Conservation (phyloP, 1,140 invertebrate genomes). For the Psilanteris sp. region DNA sequence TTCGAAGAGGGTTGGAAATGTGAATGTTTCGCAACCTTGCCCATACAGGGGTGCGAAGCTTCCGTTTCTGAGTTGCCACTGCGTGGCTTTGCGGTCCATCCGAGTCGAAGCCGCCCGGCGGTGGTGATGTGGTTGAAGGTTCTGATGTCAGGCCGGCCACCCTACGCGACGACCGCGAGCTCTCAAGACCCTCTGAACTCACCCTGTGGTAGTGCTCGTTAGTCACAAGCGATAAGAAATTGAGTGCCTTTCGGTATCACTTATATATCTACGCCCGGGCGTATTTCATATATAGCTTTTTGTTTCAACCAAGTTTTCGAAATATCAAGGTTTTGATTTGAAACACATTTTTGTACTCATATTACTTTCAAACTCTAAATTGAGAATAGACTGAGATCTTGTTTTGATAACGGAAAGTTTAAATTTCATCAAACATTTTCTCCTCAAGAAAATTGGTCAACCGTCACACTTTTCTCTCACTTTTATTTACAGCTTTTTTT, state of each 20-base stretch:
- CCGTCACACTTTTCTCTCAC: too few relatives aligned
- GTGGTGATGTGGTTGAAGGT: slow-evolving; percentile 68
- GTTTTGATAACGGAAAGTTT: too few relatives aligned
- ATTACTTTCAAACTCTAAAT: too few relatives aligned
- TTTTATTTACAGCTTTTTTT: too few relatives aligned
- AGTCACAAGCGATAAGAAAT: slow-evolving; percentile 67
- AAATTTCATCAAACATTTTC: too few relatives aligned
- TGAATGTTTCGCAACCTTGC: slow-evolving; percentile 83
- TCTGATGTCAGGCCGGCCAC: slow-evolving; percentile 73
- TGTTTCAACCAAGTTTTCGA: too few relatives aligned
- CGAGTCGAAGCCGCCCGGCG: slow-evolving; percentile 71
- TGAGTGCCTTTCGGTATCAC: slow-evolving; percentile 18
- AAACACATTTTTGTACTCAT: too few relatives aligned
- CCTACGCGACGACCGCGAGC: slow-evolving; percentile 77
- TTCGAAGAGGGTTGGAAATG: slow-evolving; percentile 68
- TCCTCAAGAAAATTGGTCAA: too few relatives aligned
- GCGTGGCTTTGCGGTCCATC: slow-evolving; percentile 77
- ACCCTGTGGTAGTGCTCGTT: slow-evolving; percentile 79
- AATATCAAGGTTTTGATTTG: too few relatives aligned
- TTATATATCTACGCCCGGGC: slow-evolving; percentile 35
- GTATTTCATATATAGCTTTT: background rate
- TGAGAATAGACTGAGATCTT: too few relatives aligned
- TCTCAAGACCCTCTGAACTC: slow-evolving; percentile 76
- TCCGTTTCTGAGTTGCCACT: slow-evolving; percentile 82
- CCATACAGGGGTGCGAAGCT: slow-evolving; percentile 87